phyloP scores from a whole-genome alignment of 2,888 invertebrate species.

The Pristionchus mayeri region DNA sequence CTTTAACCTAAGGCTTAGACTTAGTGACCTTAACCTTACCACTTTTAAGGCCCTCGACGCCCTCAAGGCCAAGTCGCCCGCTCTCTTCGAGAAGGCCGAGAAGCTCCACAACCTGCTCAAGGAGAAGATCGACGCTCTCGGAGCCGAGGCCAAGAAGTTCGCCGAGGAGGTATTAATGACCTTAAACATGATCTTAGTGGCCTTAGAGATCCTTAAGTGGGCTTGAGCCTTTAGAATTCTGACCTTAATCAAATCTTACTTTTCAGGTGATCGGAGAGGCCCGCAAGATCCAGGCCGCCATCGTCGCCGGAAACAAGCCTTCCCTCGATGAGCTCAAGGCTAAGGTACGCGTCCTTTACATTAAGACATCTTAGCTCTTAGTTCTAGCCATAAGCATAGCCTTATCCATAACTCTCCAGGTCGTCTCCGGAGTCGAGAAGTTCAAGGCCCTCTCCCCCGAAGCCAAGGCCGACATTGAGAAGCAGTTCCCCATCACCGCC shows the following conservation, averaged over 20 bases:
- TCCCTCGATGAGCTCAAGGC: conserved; percentile 51
- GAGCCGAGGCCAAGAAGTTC: conserved; percentile 64
- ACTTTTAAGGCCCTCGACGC: conserved; percentile 66
- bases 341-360: too few relatives aligned
- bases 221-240: too few relatives aligned
- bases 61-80: conserved; percentile 70
- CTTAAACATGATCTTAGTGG: neutral
- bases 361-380: neutral
- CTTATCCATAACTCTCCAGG: neutral
- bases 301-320: conserved; percentile 53
- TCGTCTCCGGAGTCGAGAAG: conserved; percentile 51
- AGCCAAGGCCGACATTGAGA: conserved; percentile 55
- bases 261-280: conserved; percentile 50
- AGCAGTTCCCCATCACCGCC: conserved; percentile 56
- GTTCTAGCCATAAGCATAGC: neutral
- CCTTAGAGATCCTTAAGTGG: too few relatives aligned
- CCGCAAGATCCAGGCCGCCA: conserved; percentile 50
- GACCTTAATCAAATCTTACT: neutral
- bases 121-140: conserved; percentile 54
- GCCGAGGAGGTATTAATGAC: conserved; percentile 63
- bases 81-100: conserved; percentile 70
- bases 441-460: conserved; percentile 54
- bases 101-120: conserved; percentile 67
- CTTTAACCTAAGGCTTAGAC: too few relatives aligned
- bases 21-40: too few relatives aligned